These are phyloP conservation scores for Tiliacea aurago DNA, from an alignment of 2,888 invertebrate species.

Conservation along the genomic window DNA sequence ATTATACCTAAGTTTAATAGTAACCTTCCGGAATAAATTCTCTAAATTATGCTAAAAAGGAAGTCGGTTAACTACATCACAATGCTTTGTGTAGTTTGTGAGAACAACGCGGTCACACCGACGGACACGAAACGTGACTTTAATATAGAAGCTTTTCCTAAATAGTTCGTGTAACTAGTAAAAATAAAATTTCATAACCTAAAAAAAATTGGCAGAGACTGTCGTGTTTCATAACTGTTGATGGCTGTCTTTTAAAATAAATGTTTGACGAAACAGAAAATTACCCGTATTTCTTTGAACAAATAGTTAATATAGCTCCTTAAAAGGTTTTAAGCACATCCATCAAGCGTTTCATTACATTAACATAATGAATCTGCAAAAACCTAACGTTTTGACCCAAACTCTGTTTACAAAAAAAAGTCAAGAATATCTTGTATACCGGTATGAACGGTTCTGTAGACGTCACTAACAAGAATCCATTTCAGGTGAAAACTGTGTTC, in stretches of 20 bases:
- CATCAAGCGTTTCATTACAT: constrained; percentile 47
- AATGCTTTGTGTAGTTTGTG: background rate
- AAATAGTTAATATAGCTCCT: constrained; percentile 31
- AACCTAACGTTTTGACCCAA: constrained; percentile 31
- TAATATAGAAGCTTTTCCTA: background rate
- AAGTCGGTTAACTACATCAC: background rate
- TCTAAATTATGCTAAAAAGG: too few relatives aligned
- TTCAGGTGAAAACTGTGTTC: background rate
- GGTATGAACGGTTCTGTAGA: constrained; percentile 5
- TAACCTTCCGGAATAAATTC: too few relatives aligned
- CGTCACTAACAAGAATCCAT: background rate
- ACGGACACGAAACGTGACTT: background rate
- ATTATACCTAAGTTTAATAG: too few relatives aligned
- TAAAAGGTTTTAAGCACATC: constrained; percentile 36
- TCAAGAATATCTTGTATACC: too few relatives aligned
- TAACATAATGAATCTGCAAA: constrained; percentile 58
- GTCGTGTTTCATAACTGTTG: background rate
- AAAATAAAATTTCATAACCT: background rate
- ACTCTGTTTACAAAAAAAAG: constrained; percentile 3
- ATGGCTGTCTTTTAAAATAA: background rate
- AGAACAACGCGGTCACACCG: background rate
- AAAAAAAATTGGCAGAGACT: background rate
- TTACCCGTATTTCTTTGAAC: constrained; percentile 18
- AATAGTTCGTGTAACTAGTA: background rate
- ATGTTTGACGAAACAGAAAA: constrained; percentile 18